Evolutionary conservation across 2,888 invertebrate species (phyloP).

Genomic region (Scotopteryx bipunctaria): DNA sequence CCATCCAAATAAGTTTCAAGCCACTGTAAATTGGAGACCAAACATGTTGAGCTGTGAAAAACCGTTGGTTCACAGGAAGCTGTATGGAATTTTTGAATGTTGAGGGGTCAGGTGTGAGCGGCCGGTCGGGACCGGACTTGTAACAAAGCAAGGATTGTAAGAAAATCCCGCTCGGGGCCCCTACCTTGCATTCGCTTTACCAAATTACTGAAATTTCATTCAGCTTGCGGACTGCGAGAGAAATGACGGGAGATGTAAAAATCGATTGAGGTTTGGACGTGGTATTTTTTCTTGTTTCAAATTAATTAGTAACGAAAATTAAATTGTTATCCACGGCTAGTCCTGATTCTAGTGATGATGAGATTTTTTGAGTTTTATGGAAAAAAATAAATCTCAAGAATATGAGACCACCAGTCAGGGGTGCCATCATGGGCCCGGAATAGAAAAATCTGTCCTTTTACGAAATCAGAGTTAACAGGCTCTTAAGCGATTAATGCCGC

Average conservation of each 20-base stretch:
- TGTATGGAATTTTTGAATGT: conserved; percentile 21
- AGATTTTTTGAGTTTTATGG: too few species aligned
- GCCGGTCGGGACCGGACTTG: conserved; percentile 36
- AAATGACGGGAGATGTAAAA: conserved; percentile 45
- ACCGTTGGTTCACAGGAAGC: conserved; percentile 25
- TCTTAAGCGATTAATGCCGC: too few species aligned
- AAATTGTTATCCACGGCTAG: too few species aligned
- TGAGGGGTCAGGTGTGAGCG: conserved; percentile 29
- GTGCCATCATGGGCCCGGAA: too few species aligned
- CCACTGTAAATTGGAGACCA: conserved; percentile 54
- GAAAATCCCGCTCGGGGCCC: conserved; percentile 74
- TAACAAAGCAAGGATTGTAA: conserved; percentile 78
- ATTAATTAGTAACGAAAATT: too few species aligned
- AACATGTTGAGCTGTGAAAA: conserved; percentile 48
- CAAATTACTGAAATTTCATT: conserved; percentile 82
- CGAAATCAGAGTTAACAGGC: too few species aligned
- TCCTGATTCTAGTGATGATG: too few species aligned
- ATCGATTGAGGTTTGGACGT: conserved; percentile 40
- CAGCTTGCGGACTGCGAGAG: conserved; percentile 71
- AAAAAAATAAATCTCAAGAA: too few species aligned
- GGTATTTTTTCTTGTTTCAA: too few species aligned
- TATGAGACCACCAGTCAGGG: too few species aligned
- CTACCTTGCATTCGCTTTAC: conserved; percentile 81
- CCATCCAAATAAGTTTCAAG: conserved; percentile 43
- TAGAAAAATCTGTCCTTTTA: too few species aligned